Evolutionary conservation across 2,797 vertebrate species (phyloP), one percentile per base, ranked within the genome.

Genomic region (Manis pentadactyla): DNA sequence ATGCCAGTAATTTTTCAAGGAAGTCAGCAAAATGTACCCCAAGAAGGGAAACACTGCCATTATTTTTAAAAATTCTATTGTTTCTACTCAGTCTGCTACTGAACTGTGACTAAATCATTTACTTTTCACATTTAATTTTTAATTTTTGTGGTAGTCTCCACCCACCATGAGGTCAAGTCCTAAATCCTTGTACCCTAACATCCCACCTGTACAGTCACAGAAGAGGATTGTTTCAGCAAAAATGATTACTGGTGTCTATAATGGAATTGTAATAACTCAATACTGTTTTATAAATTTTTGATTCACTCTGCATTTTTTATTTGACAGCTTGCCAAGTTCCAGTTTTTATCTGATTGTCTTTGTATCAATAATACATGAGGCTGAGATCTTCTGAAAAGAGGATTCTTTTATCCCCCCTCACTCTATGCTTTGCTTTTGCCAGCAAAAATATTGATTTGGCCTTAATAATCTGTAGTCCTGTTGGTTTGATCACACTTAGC

Each of bases 281-380:
- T 98, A 98, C 97, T 88, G 69, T 98, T 98, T 98, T 98, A 99
- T 99, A 98, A 98, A 99, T 98, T 98, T 99, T 99, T 99, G 97
- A 99, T 99, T 98, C 98, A 97, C 98, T 98, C 95, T 1, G 86
- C 97, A 97, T 98, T 98, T 98, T 98, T 98, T 97, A 98, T 97
- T 98, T 98, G 98, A 98, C 98, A 98, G 98, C 98, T 98, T 98
- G 97, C 98, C 98, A 98, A 98, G 97, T 98, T 98, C 97, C 96
- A 98, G 96, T 98, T 98, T 98, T 98, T 98, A 98, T 98, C 98
- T 98, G 98, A 99, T 99, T 98, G 98, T 99, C 98, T 98, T 98
- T 94, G 95, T 96, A 98, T 99, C 98, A 98, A 99, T 99, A 98
- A 99, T 98, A 97, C 97, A 98, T 98, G 97, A 98, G 93, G 97